Base-by-base conservation (phyloP, 2,888 invertebrate species). In the Ichneumon xanthorius region DNA sequence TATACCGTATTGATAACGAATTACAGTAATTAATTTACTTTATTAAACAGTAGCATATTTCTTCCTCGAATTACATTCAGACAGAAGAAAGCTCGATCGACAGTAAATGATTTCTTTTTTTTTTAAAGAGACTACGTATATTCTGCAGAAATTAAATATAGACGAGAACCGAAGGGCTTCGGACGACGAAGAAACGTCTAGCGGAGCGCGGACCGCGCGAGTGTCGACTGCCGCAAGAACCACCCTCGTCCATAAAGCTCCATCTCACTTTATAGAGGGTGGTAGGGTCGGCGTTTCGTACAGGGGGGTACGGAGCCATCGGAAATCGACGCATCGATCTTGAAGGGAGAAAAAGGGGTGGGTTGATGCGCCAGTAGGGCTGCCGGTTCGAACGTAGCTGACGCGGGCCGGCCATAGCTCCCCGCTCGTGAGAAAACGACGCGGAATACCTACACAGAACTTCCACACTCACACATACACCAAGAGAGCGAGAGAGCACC, bases 311-410 rank as follows among this genome's bases (percentile, higher is more conserved):
- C 75, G 79, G 55, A 80, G 76, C 75, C 88, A 89, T 90, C 87
- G 90, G 89, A 91, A 90, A 92, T 91, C 90, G 90, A 91, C 89
- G 89, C 90, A 92, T 92, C 90, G 91, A 92, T 90, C 91, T 90
- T 87, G 80, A 86, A 88, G 88, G 76, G 73, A 71, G 81, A 82
- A 89, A 84, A 58, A 63, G 78, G 73, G 55, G 71, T 80, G 82
- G 80, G 79, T 70, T 63, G 85, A 83, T 84, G 65, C 61, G 65
- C 61, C 33, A 55, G 79, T 75, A 75, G 79, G 67, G 58, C 58
- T 61, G 65, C 30, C 50, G 58, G 45, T 71, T 75, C 76, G 22
- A 70, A 55, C 40, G 55, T 63, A 65, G 70, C 48, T 53, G 61
- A 75, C 71, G 53, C 55, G 71, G 65, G 45, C 61, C 50, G 33